Evolutionary conservation across 2,888 invertebrate species (phyloP).

Genomic region (Ennomos quercinarius): DNA sequence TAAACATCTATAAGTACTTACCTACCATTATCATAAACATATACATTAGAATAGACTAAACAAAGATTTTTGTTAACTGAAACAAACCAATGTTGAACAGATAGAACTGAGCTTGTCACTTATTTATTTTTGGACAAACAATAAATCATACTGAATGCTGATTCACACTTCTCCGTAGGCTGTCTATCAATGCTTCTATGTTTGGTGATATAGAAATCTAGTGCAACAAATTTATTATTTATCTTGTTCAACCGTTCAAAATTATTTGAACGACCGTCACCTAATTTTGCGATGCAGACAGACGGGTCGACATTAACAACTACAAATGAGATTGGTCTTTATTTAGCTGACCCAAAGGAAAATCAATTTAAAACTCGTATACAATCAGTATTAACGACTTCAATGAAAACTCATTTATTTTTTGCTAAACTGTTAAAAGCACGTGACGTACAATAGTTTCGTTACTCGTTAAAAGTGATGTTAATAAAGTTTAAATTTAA

Average conservation of each 20-base stretch:
- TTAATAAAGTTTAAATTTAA: conserved; percentile 9
- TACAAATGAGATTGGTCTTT: too few relatives aligned
- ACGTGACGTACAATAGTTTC: too few relatives aligned
- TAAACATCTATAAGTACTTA: conserved; percentile 23
- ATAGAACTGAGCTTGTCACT: conserved; percentile 25
- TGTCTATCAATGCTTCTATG: conserved; percentile 19
- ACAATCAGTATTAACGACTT: background rate
- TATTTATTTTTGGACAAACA: conserved; percentile 30
- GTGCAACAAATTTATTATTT: too few relatives aligned
- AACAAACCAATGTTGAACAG: conserved; percentile 21
- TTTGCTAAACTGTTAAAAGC: conserved; percentile 1
- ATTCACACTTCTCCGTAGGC: conserved; percentile 34
- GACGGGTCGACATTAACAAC: too few relatives aligned
- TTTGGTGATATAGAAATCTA: too few relatives aligned
- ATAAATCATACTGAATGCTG: conserved; percentile 38
- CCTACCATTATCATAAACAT: background rate
- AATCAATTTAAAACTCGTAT: conserved; percentile 25
- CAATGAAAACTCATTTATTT: background rate
- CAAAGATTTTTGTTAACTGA: conserved; percentile 8
- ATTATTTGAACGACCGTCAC: too few relatives aligned
- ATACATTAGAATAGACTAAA: background rate
- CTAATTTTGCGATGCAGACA: too few relatives aligned
- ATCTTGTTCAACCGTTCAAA: too few relatives aligned
- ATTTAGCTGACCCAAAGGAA: conserved; percentile 47
- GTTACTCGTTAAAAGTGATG: conserved; percentile 3